phyloP scores from a whole-genome alignment of 1,140 invertebrate genomes.

The Drosophila pectinifera region DNA sequence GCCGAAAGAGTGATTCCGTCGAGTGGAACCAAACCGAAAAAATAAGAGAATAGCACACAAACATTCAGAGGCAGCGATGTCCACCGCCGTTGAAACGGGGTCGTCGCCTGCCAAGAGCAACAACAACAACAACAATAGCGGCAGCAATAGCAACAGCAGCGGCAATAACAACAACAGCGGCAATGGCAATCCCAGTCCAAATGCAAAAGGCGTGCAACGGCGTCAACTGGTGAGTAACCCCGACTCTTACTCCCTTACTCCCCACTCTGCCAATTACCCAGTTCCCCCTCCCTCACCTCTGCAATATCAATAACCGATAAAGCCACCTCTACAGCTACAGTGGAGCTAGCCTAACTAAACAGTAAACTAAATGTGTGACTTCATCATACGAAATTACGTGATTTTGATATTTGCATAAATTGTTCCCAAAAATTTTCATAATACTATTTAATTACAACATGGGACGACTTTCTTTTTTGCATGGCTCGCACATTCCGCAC shows the following conservation, averaged over 20 bases:
- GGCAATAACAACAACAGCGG: constrained; percentile 34
- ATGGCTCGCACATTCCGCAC: too few species aligned
- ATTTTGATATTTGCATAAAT: neutral
- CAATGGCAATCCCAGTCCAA: constrained; percentile 72
- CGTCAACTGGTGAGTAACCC: constrained; percentile 82
- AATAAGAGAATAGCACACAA: neutral
- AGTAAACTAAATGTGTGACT: neutral
- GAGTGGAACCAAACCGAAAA: constrained; percentile 36
- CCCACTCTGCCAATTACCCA: neutral
- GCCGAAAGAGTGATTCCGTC: constrained; percentile 28
- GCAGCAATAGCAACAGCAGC: constrained; percentile 32
- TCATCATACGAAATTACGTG: neutral
- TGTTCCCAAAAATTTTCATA: neutral
- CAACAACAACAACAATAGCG: constrained; percentile 47
- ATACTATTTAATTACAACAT: neutral
- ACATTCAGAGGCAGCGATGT: constrained; percentile 66
- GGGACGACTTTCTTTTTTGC: too few species aligned
- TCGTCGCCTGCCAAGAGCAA: constrained; percentile 84
- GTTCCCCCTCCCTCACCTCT: neutral
- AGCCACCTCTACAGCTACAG: constrained; percentile 21
- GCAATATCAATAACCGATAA: constrained; percentile 48
- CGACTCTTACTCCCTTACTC: neutral
- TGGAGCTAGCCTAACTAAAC: constrained; percentile 1
- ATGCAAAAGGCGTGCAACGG: constrained; percentile 81
- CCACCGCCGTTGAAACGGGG: constrained; percentile 83